Evolutionary conservation across 2,797 vertebrate species (phyloP).

Genomic region (Phoeniculus purpureus): DNA sequence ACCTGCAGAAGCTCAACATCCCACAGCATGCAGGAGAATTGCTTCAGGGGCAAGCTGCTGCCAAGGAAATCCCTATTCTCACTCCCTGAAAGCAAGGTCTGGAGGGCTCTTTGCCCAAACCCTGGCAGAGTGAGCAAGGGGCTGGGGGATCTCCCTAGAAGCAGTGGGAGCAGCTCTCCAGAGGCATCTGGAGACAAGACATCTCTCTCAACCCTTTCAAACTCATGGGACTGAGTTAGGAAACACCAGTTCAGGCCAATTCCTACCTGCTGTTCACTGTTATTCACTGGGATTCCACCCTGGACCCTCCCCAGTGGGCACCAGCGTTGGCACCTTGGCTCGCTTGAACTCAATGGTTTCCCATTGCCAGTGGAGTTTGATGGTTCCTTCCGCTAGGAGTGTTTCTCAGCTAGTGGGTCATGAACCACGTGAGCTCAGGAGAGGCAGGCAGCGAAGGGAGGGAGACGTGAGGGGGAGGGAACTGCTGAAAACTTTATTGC

Average conservation of each 20-base stretch:
- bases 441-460: neutral
- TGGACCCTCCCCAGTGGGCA: neutral
- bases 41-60: accelerated
- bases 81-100: accelerated
- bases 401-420: neutral
- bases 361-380: accelerated
- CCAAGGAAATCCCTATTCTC: neutral
- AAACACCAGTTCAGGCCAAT: neutral
- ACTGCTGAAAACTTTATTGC: conserved; percentile 28
- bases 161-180: neutral
- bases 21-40: accelerated
- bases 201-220: neutral
- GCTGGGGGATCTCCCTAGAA: neutral
- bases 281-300: neutral
- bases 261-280: neutral
- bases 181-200: neutral
- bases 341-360: accelerated
- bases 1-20: neutral
- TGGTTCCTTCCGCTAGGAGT: neutral
- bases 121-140: accelerated
- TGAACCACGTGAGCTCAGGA: neutral
- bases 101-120: neutral
- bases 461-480: conserved; percentile 1
- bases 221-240: neutral
- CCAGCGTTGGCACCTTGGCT: neutral